Evolutionary conservation across 2,888 invertebrate species (phyloP).

Genomic region (Arrhopalites spinosus): DNA sequence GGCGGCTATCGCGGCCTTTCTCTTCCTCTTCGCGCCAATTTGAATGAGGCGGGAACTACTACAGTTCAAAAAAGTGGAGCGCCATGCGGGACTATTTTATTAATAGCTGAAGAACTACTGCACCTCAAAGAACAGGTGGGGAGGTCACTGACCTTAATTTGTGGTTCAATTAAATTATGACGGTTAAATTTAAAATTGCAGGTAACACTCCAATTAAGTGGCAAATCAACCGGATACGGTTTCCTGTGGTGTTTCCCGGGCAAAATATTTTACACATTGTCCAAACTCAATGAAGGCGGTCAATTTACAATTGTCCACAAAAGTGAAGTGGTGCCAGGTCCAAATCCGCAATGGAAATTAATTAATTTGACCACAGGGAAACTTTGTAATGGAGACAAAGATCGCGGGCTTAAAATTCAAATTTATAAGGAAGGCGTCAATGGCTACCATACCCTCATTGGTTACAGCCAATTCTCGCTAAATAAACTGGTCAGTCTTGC

Average conservation of each 20-base stretch:
- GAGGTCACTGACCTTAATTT: neutral
- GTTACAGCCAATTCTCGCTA: too few species aligned
- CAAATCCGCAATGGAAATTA: constrained; percentile 64
- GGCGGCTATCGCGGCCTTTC: constrained; percentile 56
- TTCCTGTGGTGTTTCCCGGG: constrained; percentile 47
- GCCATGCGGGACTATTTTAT: constrained; percentile 50
- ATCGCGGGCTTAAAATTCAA: constrained; percentile 61
- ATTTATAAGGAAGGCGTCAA: constrained; percentile 59
- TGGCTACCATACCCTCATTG: constrained; percentile 56
- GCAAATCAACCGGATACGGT: constrained; percentile 31
- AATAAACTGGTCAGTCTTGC: constrained; percentile 33
- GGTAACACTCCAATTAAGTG: constrained; percentile 6
- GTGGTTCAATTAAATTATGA: neutral
- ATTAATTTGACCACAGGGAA: constrained; percentile 57
- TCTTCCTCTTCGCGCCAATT: constrained; percentile 47
- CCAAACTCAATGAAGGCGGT: constrained; percentile 59
- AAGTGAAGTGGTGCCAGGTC: constrained; percentile 61
- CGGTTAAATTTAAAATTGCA: neutral
- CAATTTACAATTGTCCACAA: constrained; percentile 63
- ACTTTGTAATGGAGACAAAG: constrained; percentile 61
- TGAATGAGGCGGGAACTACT: constrained; percentile 27
- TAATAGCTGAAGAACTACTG: constrained; percentile 53
- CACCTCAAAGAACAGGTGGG: constrained; percentile 53
- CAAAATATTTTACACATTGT: constrained; percentile 56
- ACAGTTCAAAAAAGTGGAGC: constrained; percentile 43